A percentile compares a stretch with the other conserved stretches of the same genome.
phyloP scores from a whole-genome alignment of 2,797 vertebrate species.

The Glyptemys insculpta region DNA sequence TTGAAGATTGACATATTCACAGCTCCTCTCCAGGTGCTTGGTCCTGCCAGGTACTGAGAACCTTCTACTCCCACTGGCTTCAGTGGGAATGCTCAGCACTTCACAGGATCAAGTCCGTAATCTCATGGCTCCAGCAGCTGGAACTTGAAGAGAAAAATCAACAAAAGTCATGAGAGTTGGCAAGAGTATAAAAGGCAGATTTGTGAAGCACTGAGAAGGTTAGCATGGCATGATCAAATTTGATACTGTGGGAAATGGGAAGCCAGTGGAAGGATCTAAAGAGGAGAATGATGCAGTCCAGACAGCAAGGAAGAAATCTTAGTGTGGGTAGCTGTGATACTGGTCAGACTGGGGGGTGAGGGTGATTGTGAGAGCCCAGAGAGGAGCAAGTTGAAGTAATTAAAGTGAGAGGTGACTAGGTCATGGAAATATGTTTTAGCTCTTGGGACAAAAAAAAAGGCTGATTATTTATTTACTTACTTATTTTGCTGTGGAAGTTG shows the following conservation, averaged over 20 bases:
- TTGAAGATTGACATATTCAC: neutral
- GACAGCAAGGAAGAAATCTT: neutral
- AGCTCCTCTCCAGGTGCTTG: neutral
- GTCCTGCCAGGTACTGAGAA: no score
- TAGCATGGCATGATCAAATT: neutral
- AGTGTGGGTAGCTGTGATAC: neutral
- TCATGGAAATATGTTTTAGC: neutral
- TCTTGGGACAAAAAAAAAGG: neutral
- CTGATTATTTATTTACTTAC: no score
- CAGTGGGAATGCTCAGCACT: neutral
- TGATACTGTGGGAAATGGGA: neutral
- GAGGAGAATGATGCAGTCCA: neutral
- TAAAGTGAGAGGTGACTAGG: neutral
- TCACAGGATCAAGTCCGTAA: fast-evolving
- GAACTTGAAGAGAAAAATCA: neutral
- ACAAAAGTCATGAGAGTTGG: neutral
- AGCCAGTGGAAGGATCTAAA: neutral
- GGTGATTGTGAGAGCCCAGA: neutral
- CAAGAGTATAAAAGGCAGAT: neutral
- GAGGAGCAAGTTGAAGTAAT: neutral
- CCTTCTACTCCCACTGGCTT: neutral
- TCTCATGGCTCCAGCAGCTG: neutral
- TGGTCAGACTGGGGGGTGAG: neutral
- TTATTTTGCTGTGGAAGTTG: neutral
- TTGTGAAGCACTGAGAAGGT: no score